Evolutionary conservation across 2,113 vertebrate genomes (phyloP).

Genomic region (Brachionichthys hirsutus): DNA sequence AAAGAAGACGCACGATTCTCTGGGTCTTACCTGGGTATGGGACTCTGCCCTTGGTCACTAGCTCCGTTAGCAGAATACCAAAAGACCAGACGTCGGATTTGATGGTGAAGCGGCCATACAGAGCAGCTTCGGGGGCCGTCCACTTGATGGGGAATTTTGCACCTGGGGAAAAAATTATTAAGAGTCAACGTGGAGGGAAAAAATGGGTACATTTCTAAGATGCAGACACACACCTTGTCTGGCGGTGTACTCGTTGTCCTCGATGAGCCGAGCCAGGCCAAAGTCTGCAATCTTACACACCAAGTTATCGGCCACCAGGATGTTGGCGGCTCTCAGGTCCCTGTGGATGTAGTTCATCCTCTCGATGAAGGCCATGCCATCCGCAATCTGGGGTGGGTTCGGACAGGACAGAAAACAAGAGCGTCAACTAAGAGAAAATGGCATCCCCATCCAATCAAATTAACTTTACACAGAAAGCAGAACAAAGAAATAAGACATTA

Average conservation of each 20-base stretch:
- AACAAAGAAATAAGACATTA: neutral
- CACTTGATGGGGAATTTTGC: conserved; percentile 99
- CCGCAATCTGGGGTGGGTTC: conserved; percentile 84
- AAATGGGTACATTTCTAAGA: too few species aligned
- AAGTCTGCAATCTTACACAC: conserved; percentile 99
- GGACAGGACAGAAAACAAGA: neutral
- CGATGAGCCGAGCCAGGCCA: conserved; percentile 95
- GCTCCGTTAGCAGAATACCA: conserved; percentile 94
- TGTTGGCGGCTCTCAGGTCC: conserved; percentile 97
- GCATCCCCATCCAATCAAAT: neutral
- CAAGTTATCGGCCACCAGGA: conserved; percentile 95
- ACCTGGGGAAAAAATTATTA: conserved; percentile 71
- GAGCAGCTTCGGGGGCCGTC: conserved; percentile 94
- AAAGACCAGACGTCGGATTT: conserved; percentile 99
- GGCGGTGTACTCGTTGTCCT: conserved; percentile 98
- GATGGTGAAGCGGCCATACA: conserved; percentile 98
- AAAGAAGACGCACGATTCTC: neutral
- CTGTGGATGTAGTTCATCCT: conserved; percentile 99
- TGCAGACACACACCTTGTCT: conserved; percentile 86
- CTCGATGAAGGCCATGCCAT: conserved; percentile 99
- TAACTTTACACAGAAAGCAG: neutral
- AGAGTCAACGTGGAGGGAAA: neutral
- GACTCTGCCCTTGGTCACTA: conserved; percentile 97
- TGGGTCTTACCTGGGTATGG: conserved; percentile 89
- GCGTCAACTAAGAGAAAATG: neutral